Conservation (phyloP, 2,797 vertebrate genomes). For the Sus cebifrons region DNA sequence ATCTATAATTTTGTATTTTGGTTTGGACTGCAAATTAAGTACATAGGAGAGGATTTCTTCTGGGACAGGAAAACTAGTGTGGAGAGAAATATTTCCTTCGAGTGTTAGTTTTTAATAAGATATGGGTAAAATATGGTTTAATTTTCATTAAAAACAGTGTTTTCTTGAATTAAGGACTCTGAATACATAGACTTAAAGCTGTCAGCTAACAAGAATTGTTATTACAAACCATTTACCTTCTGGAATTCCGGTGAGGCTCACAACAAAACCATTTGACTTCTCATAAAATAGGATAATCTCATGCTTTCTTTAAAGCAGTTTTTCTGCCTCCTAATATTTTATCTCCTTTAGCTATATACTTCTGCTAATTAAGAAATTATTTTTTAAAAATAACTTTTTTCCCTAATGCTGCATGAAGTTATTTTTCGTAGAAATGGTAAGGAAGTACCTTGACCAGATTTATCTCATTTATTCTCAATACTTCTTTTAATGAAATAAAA, state of each 20-base stretch:
- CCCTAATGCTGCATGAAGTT: not conserved
- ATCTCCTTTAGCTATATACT: not conserved
- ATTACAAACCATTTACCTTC: not conserved
- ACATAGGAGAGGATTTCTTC: not conserved
- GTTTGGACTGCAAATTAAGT: not conserved
- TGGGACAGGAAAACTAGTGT: not conserved
- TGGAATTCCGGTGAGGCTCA: not conserved
- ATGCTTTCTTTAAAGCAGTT: not conserved
- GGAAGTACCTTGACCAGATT: not conserved
- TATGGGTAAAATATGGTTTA: not conserved
- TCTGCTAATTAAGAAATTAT: not conserved
- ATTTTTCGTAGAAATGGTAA: slow-evolving; percentile 9
- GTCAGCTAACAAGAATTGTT: not conserved
- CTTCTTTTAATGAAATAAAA: not conserved
- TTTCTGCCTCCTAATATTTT: not conserved
- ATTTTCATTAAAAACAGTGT: not conserved
- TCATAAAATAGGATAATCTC: not conserved
- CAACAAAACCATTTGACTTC: not conserved
- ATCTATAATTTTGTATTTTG: not conserved
- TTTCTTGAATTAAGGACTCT: not conserved
- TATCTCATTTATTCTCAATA: not conserved
- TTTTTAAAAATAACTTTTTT: not conserved
- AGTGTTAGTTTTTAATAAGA: slow-evolving; percentile 24
- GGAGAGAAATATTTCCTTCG: not conserved
- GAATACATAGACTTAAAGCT: not conserved